Evolutionary conservation across 1,140 invertebrate species (phyloP).

Genomic region (Zaprionus inermis): DNA sequence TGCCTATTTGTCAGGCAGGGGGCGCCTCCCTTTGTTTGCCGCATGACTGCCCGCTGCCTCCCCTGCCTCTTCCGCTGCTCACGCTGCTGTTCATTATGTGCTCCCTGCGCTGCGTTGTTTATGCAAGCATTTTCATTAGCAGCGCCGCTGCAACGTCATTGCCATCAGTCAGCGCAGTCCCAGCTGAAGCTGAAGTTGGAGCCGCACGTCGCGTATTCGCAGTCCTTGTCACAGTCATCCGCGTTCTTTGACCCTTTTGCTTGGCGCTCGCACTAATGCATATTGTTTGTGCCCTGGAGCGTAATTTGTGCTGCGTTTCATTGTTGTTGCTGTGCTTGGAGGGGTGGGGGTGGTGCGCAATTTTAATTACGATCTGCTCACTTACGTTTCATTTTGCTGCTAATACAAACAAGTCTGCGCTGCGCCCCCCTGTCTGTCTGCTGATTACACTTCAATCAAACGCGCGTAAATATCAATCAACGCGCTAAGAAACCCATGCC

Average conservation of each 20-base stretch:
- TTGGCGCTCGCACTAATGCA: slow-evolving; percentile 62
- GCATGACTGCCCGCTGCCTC: slow-evolving; percentile 1
- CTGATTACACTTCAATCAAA: slow-evolving; percentile 82
- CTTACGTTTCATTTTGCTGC: slow-evolving; percentile 74
- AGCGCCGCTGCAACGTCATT: slow-evolving; percentile 65
- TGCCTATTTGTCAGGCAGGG: slow-evolving; percentile 39
- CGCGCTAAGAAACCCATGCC: slow-evolving; percentile 36
- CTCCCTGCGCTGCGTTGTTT: slow-evolving; percentile 56
- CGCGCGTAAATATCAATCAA: slow-evolving; percentile 78
- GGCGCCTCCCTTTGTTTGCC: slow-evolving; percentile 26
- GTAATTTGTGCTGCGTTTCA: slow-evolving; percentile 61
- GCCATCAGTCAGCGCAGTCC: slow-evolving; percentile 48
- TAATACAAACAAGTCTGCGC: slow-evolving; percentile 55
- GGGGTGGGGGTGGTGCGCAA: slow-evolving; percentile 59
- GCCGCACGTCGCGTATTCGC: background rate
- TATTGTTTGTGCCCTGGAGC: slow-evolving; percentile 73
- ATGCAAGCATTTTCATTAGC: slow-evolving; percentile 75
- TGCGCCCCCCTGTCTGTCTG: slow-evolving; percentile 46
- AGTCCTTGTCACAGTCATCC: slow-evolving; percentile 33
- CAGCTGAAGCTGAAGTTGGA: background rate
- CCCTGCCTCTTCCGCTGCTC: background rate
- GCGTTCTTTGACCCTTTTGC: slow-evolving; percentile 67
- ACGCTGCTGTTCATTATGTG: slow-evolving; percentile 49
- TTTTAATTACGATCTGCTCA: slow-evolving; percentile 82
- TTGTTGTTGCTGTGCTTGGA: slow-evolving; percentile 44